Evolutionary conservation across 2,797 vertebrate genomes (phyloP).

Genomic region (Denticeps clupeoides): DNA sequence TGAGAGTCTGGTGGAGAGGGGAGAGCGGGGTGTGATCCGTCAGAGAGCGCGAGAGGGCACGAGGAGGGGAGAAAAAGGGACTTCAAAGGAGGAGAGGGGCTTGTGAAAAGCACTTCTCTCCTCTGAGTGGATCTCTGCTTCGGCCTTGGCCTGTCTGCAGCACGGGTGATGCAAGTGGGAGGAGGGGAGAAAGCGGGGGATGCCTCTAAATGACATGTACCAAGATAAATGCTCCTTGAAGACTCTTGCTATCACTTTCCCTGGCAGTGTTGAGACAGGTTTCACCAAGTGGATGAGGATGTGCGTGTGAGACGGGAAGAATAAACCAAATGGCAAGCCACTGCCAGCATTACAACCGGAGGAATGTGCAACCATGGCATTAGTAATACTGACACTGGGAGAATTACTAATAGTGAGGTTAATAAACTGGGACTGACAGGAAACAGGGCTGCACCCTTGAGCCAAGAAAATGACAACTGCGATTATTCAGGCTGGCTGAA

Average conservation of each 20-base stretch:
- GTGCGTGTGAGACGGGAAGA: neutral
- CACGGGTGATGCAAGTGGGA: slow-evolving; percentile 54
- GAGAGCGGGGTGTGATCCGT: slow-evolving; percentile 44
- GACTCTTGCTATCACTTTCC: slow-evolving; percentile 56
- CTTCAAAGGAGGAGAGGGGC: slow-evolving; percentile 38
- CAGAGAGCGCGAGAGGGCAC: slow-evolving; percentile 33
- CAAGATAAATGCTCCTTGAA: slow-evolving; percentile 57
- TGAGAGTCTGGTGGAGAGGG: slow-evolving; percentile 38
- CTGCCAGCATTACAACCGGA: too few relatives aligned
- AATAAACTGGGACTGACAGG: too few relatives aligned
- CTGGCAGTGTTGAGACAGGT: slow-evolving; percentile 46
- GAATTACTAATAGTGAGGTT: too few relatives aligned
- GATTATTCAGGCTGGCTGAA: too few relatives aligned
- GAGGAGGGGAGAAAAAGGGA: neutral
- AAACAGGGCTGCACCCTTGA: too few relatives aligned
- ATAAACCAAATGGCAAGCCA: too few relatives aligned
- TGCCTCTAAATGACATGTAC: slow-evolving; percentile 54
- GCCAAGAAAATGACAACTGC: too few relatives aligned
- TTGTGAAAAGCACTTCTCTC: slow-evolving; percentile 39
- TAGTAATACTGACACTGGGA: too few relatives aligned
- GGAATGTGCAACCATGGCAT: too few relatives aligned
- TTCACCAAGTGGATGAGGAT: slow-evolving; percentile 32
- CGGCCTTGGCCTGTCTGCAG: slow-evolving; percentile 65
- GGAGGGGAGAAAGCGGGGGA: slow-evolving; percentile 55
- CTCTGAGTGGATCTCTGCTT: slow-evolving; percentile 55